phyloP scores from a whole-genome alignment of 1,140 invertebrate genomes.

The Zaprionus capensis region DNA sequence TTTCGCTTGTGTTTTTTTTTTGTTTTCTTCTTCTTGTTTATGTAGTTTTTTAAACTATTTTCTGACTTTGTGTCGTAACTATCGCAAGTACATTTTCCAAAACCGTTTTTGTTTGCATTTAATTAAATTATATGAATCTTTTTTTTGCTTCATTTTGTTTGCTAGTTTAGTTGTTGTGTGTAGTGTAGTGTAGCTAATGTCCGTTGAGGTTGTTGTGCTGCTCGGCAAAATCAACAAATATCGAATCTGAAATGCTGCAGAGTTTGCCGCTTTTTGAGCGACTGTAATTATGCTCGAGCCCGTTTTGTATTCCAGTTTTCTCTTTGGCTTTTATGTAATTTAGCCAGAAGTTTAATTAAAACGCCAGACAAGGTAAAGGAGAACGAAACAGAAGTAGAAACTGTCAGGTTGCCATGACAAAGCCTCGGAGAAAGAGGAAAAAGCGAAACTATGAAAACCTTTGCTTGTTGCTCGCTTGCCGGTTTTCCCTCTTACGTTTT shows the following conservation, averaged over 20 bases:
- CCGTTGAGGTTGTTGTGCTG: conserved; percentile 10
- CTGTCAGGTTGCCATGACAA: conserved; percentile 65
- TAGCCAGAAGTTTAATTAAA: conserved; percentile 72
- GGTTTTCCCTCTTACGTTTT: conserved; percentile 14
- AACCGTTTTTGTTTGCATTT: conserved; percentile 83
- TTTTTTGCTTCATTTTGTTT: conserved; percentile 36
- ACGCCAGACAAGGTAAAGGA: conserved; percentile 51
- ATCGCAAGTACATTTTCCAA: conserved; percentile 84
- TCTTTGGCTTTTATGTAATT: conserved; percentile 24
- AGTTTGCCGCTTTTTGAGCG: conserved; percentile 22
- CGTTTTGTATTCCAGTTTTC: conserved; percentile 32
- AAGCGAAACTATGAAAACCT: conserved; percentile 64
- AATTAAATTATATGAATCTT: conserved; percentile 80
- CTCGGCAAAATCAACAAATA: conserved; percentile 9
- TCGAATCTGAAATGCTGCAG: conserved; percentile 13
- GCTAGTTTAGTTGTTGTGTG: conserved; percentile 44
- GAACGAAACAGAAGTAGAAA: conserved; percentile 26
- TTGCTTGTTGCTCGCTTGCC: conserved; percentile 65
- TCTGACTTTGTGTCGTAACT: conserved; percentile 72
- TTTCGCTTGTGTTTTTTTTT: conserved; percentile 50
- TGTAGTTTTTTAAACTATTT: conserved; percentile 80
- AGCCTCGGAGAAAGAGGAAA: conserved; percentile 22
- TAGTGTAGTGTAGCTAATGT: conserved; percentile 28
- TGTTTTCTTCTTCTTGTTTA: conserved; percentile 46
- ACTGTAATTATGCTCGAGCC: conserved; percentile 27